Evolutionary conservation across 64 coral and sea anemone genomes (phyloP), one percentile per base, ranked within the genome.

Genomic region (Catalaphyllia jardinei): DNA sequence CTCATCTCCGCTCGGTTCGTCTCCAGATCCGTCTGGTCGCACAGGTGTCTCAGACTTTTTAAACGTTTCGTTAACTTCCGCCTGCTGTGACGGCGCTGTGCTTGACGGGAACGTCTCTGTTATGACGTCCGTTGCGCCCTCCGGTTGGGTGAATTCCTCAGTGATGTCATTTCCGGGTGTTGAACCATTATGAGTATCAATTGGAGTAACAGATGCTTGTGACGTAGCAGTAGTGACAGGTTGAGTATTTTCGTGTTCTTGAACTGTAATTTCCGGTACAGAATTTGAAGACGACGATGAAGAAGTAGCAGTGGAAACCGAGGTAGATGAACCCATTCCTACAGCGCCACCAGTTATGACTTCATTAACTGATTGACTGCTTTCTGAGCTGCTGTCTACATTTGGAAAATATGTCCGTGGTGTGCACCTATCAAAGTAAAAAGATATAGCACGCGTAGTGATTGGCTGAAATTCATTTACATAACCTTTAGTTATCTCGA

Each of bases 11-110:
- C 71, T 38, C 19, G 54, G 30, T 62, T 73, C 78, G 27, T 72
- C 79, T 12, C 24, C 77, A 60, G 65, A 57, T 42, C 52, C 77
- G 11, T 69, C 88, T 5, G 76, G 88, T 69, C 38, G 33, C 39
- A 38, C 17, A 17, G 46, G 88, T 60, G 79, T 90, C 10, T 90
- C 54, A 69, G 88, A 90, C 78, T 90, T 90, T 73, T 81, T 90
- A 13, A 73, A 60, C 31, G 88, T 90, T 42, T 90, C 88, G 12
- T 52, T 82, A 2, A 90, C 75, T 54, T 71, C 65, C 61, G 62
- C 25, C 54, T 76, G 39, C 49, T 61, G 28, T 31, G 71, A 82
- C n/a, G 79, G 22, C 88, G 30, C 79, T 24, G 63, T 24, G 63
- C 42, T 71, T 20, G 62, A 49, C 28, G 81, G 64, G 17, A 85